A percentile compares a stretch with the other conserved stretches of the same genome.
Conservation (phyloP, 2,797 vertebrate species). For the Scomberomorus guttatus region DNA sequence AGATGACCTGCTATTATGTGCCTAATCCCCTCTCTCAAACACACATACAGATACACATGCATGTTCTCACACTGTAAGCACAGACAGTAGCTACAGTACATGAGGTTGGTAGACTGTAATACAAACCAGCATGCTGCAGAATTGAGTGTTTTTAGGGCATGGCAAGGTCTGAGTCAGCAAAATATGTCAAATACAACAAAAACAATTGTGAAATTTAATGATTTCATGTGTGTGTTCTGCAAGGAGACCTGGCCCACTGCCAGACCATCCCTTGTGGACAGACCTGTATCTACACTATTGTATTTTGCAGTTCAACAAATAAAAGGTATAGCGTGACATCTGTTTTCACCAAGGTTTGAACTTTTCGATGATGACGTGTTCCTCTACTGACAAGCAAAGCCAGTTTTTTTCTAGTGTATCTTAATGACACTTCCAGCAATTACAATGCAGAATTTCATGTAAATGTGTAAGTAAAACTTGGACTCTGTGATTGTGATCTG, state of each 20-base stretch:
- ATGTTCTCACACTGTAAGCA: background rate
- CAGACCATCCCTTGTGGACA: constrained; percentile 25
- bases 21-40: constrained; percentile 9
- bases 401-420: background rate
- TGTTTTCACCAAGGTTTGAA: constrained; percentile 37
- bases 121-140: constrained; percentile 6
- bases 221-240: constrained; percentile 4
- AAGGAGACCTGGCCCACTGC: constrained; percentile 8
- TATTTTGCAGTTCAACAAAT: background rate
- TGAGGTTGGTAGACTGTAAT: background rate
- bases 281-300: constrained; percentile 19
- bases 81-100: background rate
- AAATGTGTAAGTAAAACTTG: constrained; percentile 41
- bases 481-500: constrained; percentile 29
- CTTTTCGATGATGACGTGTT: constrained; percentile 15
- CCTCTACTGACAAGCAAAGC: constrained; percentile 17
- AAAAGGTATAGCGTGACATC: constrained; percentile 34
- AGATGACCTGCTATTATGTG: constrained; percentile 46
- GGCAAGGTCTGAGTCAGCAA: constrained; percentile 12
- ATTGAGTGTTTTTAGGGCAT: background rate
- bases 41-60: constrained; percentile 1
- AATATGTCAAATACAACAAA: background rate
- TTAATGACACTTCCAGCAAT: constrained; percentile 17
- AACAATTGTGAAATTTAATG: constrained; percentile 1
- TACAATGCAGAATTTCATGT: constrained; percentile 25